Base-by-base conservation (phyloP, 2,797 vertebrate genomes). In the Centropyge bicolor region DNA sequence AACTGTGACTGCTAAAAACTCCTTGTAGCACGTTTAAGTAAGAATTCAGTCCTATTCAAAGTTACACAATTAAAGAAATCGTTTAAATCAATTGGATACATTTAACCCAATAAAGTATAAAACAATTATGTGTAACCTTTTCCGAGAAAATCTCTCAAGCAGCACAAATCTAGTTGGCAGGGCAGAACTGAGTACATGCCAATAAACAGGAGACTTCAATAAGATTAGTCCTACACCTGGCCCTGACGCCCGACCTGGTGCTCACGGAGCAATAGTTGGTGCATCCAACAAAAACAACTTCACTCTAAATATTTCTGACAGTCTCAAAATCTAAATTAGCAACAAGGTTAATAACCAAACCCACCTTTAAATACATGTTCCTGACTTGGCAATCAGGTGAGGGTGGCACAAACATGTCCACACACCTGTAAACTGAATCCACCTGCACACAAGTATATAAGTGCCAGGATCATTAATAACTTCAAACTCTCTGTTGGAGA, bases 31-130 rank as follows among this genome's bases (percentile, higher is more conserved):
- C 27, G 27, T 27, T 19, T 11, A 45, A 45, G 24, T 66, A 65
- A 49, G 43, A 78, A 74, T 49, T 72, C 66, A 36, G 59, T 22
- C 69, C 51, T 62, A 31, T 68, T 87, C 49, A 82, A 86, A 88
- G 81, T 79, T 64, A 64, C 83, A 76, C 69, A 78, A 79, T 88
- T 86, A 81, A 80, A 88, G 20, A 38, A 60, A 86, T 86, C 76
- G 73, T 77, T 84, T 86, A 69, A 91, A 91, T 91, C 78, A 86
- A 83, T 91, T 82, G 89, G 79, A 89, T 84, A 79, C 70, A 91
- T 93, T 93, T 91, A 93, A 91, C 83, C 84, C 78, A 89, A 89
- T 87, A 84, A 86, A 89, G 85, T 60, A 76, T 84, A 90, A 90
- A 90, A 91, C 76, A 87, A 90, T 91, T 89, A 88, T 46, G 79